Percentiles rank a stretch among this genome's conserved stretches.
Conservation (phyloP, 2,797 vertebrate species). For the Lacerta agilis region DNA sequence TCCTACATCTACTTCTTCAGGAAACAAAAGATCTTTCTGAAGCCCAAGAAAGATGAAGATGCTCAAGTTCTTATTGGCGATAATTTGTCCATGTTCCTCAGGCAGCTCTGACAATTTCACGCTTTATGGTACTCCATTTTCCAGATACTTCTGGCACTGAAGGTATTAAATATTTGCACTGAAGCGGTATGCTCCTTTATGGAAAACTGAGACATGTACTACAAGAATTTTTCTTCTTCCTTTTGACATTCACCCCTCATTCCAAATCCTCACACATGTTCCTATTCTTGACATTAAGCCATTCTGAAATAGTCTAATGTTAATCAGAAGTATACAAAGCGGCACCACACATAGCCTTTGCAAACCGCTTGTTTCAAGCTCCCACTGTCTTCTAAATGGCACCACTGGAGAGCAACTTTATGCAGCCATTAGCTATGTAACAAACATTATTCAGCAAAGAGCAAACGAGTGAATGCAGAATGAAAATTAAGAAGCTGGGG, state of each 20-base stretch:
- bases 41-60: background rate
- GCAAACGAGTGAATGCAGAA: background rate
- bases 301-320: slow-evolving; percentile 37
- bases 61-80: background rate
- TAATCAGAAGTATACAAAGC: slow-evolving; percentile 7
- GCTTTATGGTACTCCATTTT: background rate
- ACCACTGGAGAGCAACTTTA: background rate
- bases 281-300: slow-evolving; percentile 7
- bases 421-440: background rate
- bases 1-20: background rate
- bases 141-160: background rate
- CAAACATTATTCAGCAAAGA: background rate
- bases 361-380: background rate
- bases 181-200: background rate
- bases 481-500: no score
- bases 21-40: background rate
- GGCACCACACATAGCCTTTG: background rate
- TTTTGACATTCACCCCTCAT: background rate
- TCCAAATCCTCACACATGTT: background rate
- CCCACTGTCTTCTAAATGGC: background rate
- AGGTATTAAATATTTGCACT: background rate
- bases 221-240: background rate
- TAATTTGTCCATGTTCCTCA: background rate
- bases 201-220: background rate
- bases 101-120: slow-evolving; percentile 5